phyloP scores from a whole-genome alignment of 2,113 vertebrate genomes.

The Pedetes capensis region DNA sequence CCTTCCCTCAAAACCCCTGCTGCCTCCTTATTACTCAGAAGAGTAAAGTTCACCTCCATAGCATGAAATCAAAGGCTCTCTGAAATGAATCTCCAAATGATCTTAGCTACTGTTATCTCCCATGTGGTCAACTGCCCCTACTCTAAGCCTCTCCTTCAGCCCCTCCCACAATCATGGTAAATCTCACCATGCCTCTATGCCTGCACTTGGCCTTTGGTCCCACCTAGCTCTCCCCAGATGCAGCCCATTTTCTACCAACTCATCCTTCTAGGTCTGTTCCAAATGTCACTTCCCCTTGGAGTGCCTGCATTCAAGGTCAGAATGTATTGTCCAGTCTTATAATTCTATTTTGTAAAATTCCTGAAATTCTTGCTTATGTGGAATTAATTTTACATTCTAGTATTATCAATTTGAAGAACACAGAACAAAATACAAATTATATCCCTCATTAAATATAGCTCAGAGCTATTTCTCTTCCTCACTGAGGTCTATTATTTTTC shows the following conservation, averaged over 20 bases:
- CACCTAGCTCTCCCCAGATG: not conserved
- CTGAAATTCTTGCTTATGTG: not conserved
- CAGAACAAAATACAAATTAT: not conserved
- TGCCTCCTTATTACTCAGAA: constrained; percentile 6
- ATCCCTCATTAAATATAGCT: not conserved
- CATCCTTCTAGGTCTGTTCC: not conserved
- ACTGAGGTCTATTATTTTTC: not conserved
- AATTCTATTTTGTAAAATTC: not conserved
- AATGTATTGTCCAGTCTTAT: not conserved
- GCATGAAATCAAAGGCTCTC: not conserved
- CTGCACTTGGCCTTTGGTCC: not conserved
- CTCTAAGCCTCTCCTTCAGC: not conserved
- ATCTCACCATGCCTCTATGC: not conserved
- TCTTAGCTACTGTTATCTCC: not conserved
- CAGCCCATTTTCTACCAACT: not conserved
- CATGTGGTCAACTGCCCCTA: not conserved
- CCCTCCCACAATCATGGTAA: not conserved
- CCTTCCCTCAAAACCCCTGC: not conserved
- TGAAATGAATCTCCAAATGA: not conserved
- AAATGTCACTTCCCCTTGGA: not conserved
- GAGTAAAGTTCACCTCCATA: not conserved
- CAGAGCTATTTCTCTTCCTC: not conserved
- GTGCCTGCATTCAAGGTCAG: not conserved
- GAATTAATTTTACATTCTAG: not conserved
- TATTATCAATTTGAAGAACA: not conserved